Evolutionary conservation across 2,888 invertebrate species (phyloP).

Genomic region (Sinopyrophorus schimmeli): DNA sequence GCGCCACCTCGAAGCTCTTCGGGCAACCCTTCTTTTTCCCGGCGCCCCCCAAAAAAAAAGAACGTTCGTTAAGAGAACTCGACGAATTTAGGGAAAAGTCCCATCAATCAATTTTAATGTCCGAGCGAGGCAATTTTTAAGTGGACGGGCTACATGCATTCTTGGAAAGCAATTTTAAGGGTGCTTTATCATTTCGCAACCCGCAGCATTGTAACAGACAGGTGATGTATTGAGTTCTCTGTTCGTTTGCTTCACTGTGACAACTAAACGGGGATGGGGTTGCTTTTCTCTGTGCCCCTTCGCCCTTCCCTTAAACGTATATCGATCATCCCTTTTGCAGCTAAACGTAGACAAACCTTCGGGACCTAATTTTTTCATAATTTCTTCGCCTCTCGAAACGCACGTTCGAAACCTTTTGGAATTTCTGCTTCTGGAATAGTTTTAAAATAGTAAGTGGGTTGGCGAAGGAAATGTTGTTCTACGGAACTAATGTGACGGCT

Average conservation of each 20-base stretch:
- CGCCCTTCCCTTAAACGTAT: too few species aligned
- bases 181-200: slow-evolving; percentile 31
- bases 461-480: too few species aligned
- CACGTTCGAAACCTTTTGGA: too few species aligned
- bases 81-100: too few species aligned
- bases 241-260: slow-evolving; percentile 28
- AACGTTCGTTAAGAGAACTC: not conserved
- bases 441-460: too few species aligned
- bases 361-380: too few species aligned
- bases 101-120: slow-evolving; percentile 32
- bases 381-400: too few species aligned
- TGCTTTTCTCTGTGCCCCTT: too few species aligned
- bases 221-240: slow-evolving; percentile 32
- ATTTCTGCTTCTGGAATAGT: too few species aligned
- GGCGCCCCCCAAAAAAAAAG: not conserved
- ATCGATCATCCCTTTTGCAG: too few species aligned
- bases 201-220: slow-evolving; percentile 31
- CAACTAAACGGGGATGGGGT: slow-evolving; percentile 30
- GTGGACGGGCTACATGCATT: slow-evolving; percentile 32
- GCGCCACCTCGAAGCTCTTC: not conserved
- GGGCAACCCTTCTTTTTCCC: not conserved
- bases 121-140: slow-evolving; percentile 28
- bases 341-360: too few species aligned
- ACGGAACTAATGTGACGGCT: too few species aligned
- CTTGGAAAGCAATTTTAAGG: slow-evolving; percentile 32